Conservation (phyloP, 2,113 vertebrate genomes). For the Chaetops frenatus region DNA sequence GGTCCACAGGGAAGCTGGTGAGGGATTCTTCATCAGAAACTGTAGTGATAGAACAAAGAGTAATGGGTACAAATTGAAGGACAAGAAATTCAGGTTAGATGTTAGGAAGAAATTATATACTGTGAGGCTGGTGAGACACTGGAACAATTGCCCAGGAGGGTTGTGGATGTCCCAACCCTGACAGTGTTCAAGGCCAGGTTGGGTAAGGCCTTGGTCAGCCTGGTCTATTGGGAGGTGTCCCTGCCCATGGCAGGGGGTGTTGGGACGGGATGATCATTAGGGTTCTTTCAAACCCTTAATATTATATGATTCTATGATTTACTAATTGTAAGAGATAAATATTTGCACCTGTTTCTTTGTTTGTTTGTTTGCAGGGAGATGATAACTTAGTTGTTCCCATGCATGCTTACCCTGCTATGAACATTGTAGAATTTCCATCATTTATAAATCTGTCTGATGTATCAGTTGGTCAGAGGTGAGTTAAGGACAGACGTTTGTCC, state of each 20-base stretch:
- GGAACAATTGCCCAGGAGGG: neutral
- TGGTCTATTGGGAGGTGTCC: fast-evolving
- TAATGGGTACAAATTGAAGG: neutral
- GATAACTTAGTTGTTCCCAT: conserved; percentile 86
- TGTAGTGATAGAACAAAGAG: neutral
- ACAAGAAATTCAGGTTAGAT: neutral
- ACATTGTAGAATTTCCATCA: conserved; percentile 84
- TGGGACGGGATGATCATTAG: neutral
- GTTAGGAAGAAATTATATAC: neutral
- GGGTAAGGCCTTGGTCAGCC: neutral
- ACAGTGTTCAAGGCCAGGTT: neutral
- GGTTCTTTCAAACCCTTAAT: neutral
- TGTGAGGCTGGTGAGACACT: neutral
- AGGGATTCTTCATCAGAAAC: neutral
- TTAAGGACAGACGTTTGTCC: neutral
- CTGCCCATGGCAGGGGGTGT: neutral
- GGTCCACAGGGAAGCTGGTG: neutral
- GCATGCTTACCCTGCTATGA: conserved; percentile 86
- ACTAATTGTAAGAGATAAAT: neutral
- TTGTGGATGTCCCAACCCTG: neutral
- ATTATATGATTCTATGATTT: neutral
- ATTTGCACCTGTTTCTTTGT: neutral
- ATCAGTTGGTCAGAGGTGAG: conserved; percentile 84
- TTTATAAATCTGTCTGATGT: conserved; percentile 80
- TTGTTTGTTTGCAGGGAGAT: conserved; percentile 74